phyloP scores from a whole-genome alignment of 2,797 vertebrate species.

The Siniperca scherzeri region DNA sequence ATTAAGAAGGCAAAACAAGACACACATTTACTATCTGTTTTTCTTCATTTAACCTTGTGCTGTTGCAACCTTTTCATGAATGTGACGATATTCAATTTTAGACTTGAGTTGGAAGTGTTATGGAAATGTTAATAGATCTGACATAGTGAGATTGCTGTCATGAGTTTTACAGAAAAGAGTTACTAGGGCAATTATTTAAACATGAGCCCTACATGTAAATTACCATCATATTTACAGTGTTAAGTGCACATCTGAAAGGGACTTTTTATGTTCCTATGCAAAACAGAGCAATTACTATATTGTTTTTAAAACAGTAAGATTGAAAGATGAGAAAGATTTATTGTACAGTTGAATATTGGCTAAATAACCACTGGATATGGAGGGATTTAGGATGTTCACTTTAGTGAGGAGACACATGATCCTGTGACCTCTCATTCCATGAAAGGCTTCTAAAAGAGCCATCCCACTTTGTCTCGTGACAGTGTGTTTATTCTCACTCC shows the following conservation, averaged over 20 bases:
- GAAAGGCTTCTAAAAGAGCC: conserved; percentile 22
- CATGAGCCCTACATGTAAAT: not conserved
- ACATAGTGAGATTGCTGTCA: too few species aligned
- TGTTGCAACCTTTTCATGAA: not conserved
- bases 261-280: conserved; percentile 2
- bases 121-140: not conserved
- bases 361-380: conserved; percentile 12
- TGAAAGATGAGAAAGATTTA: not conserved
- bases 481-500: conserved; percentile 44
- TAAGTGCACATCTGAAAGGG: not conserved
- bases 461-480: conserved; percentile 46
- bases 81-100: not conserved
- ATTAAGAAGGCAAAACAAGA: not conserved
- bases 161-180: not conserved
- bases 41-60: conserved; percentile 3
- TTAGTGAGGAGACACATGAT: conserved; percentile 24
- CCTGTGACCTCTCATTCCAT: conserved; percentile 26
- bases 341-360: conserved; percentile 3
- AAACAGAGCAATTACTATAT: not conserved
- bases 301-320: not conserved
- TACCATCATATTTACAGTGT: not conserved
- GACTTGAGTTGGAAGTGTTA: not conserved
- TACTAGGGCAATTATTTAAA: not conserved
- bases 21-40: not conserved
- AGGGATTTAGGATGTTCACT: conserved; percentile 4